Base-by-base conservation (phyloP, 1,140 invertebrate species). In the Galleria mellonella region DNA sequence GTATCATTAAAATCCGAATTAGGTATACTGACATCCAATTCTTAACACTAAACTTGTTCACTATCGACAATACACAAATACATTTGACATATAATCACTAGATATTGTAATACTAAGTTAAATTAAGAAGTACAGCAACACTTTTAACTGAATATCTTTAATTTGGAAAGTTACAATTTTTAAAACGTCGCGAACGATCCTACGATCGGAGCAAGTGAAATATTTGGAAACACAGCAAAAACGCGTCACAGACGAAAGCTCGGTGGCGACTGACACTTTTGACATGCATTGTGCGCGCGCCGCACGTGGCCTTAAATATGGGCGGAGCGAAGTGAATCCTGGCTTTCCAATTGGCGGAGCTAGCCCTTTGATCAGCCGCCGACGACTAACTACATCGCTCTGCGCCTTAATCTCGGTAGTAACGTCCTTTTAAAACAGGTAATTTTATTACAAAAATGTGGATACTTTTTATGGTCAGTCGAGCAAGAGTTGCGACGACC, bases 401-500 rank as follows among this genome's bases (percentile, higher is more conserved):
- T 75, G 67, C 63, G 71, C 72, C 81, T 83, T 83, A 84, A 84
- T 84, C 81, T 83, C 78, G 54, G 71, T 79, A 84, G 69, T 84
- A 79, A 77, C 71, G 70, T 83, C 74, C 81, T 81, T 82, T 83
- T 78, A 84, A 84, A 83, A 79, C 77, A 78, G 71, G 76, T 84
- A 82, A 82, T 82, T 79, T 79, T 76, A 78, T 82, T 82, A 75
- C 63, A 77, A 81, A 83, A 83, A 72, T 63, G 66, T 71, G 65
- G 49, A 69, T 75, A 74, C 65, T 74, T 69, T 75, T 72, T 73
- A 71, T 63, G 64, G 61, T 64, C 64, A 72, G 64, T 59, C 63
- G 61, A 62, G 55, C 69, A 68, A 62, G 51, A 60, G 55, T 37
- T 47, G 53, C 47, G 44, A 40, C 38, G 42, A 55, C 47, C 54